These are phyloP conservation scores for Heliconius cydno DNA, from an alignment of 2,888 invertebrate genomes.

Conservation along the genomic window DNA sequence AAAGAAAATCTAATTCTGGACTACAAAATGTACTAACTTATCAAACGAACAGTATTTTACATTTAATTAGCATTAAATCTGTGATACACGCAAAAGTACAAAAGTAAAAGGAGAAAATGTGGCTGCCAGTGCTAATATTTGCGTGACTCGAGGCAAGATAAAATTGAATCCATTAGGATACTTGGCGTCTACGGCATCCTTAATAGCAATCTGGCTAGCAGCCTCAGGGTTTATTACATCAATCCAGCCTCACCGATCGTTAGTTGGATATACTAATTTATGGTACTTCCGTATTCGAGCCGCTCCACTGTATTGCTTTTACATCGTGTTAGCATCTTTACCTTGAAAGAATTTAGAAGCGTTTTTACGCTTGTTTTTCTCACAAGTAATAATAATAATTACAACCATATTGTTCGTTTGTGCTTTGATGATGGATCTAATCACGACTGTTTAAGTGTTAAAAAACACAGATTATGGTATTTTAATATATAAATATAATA, in stretches of 20 bases:
- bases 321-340: constrained; percentile 74
- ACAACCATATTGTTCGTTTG: constrained; percentile 72
- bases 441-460: constrained; percentile 70
- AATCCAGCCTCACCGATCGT: constrained; percentile 56
- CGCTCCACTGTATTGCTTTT: constrained; percentile 75
- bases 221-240: constrained; percentile 40
- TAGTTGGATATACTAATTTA: constrained; percentile 64
- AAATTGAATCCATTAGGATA: constrained; percentile 38
- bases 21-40: background rate
- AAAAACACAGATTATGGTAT: constrained; percentile 62
- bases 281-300: constrained; percentile 71
- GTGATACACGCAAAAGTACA: background rate
- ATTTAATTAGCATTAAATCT: constrained; percentile 2
- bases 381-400: constrained; percentile 74
- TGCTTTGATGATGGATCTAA: constrained; percentile 71
- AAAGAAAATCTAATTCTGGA: constrained; percentile 27
- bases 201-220: constrained; percentile 40
- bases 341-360: constrained; percentile 72
- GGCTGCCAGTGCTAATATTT: constrained; percentile 21
- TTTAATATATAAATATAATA: constrained; percentile 44
- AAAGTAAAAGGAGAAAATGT: constrained; percentile 14
- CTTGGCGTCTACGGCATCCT: constrained; percentile 26
- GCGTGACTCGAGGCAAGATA: constrained; percentile 35
- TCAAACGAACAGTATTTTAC: background rate
- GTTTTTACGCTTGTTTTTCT: constrained; percentile 72